Percentiles rank a stretch among this genome's conserved stretches.
Conservation (phyloP, 2,888 invertebrate genomes). For the Caenorhabditis angaria region DNA sequence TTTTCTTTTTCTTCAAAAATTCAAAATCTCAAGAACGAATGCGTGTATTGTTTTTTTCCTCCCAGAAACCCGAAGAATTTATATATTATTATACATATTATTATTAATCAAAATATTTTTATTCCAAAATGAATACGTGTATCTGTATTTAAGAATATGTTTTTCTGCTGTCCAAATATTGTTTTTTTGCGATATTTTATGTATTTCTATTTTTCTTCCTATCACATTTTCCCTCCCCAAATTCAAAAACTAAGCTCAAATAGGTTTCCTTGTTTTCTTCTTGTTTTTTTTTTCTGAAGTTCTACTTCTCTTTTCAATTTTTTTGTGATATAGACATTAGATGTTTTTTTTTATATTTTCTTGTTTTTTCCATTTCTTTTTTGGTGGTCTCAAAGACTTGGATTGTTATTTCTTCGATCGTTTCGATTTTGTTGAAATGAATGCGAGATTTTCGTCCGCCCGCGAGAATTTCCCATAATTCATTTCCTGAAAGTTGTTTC, state of each 20-base stretch:
- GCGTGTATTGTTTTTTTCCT: not conserved
- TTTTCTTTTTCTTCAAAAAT: not conserved
- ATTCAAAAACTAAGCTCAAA: not conserved
- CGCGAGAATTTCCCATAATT: too few species aligned
- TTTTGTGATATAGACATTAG: constrained; percentile 1
- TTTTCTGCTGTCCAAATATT: not conserved
- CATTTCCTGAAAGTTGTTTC: not conserved
- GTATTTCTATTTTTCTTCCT: not conserved
- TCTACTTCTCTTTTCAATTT: not conserved
- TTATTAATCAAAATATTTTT: not conserved
- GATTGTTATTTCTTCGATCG: not conserved
- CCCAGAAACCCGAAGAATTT: not conserved
- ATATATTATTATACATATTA: not conserved
- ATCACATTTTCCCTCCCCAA: not conserved
- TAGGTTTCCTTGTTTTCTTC: not conserved
- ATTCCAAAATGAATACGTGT: not conserved
- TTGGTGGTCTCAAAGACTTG: not conserved
- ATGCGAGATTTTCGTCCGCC: not conserved
- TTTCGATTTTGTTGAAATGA: too few species aligned
- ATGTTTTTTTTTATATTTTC: not conserved
- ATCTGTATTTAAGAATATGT: not conserved
- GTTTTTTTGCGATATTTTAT: not conserved
- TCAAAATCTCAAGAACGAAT: not conserved
- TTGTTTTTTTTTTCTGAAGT: not conserved
- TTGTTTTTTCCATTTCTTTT: not conserved